Evolutionary conservation across 2,888 invertebrate species (phyloP), one percentile per base, ranked within the genome.

Genomic region (Luffia ferchaultella): DNA sequence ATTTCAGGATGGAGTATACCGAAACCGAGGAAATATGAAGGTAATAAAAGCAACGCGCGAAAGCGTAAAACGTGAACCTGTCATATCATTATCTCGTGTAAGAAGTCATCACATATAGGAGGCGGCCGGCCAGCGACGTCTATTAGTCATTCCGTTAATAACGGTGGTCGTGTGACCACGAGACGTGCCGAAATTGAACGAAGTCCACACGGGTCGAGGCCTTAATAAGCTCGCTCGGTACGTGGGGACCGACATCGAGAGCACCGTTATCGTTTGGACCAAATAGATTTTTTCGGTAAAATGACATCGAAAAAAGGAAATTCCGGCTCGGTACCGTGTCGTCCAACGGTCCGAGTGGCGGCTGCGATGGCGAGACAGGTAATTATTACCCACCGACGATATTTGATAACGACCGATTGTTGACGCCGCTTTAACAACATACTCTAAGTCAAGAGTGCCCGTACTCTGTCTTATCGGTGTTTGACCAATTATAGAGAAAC

Each of bases 221-320:
- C 71, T 73, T 74, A 76, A 74, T 77, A 76, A 73, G 50, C 18
- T 5, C 16, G 45, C 45, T 42, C 17, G 46, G 19, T 16, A 46
- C 12, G 67, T 61, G 63, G 62, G 65, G 62, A 63, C 59, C 57
- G 63, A 30, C 41, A 67, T 64, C 69, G 69, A 70, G 64, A 67
- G 59, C 65, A 73, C 80, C 79, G 82, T 79, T 83, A 79, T 52
- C 60, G 63, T 65, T 68, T 60, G 71, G 69, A 74, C 75, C 71
- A 75, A 76, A 80, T 76, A 77, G 71, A 69, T 68, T 76, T 16
- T 76, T 75, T 71, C 62, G 72, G 66, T 68, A 78, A 82, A 82
- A 82, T 76, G 65, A 30, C 30, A 68, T 67, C 72, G 69, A 73
- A 76, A 80, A 66, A 80, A 76, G 72, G 72, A 67, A 72, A 71